These are phyloP conservation scores for Ypsolopha sequella DNA, from an alignment of 2,888 invertebrate genomes.

Conservation along the genomic window DNA sequence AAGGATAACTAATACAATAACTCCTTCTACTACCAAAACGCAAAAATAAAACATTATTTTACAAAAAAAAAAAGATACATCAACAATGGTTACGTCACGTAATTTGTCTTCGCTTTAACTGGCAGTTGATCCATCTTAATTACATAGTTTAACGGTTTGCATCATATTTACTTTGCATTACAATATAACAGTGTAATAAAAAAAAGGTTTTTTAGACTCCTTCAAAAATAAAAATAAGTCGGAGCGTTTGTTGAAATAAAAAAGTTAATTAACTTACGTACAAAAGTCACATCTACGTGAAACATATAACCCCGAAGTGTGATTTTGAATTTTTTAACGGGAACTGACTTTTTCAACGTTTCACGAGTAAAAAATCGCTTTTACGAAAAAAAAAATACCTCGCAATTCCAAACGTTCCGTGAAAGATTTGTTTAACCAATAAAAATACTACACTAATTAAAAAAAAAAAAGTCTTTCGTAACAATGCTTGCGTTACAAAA, in stretches of 20 bases:
- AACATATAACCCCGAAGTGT: slow-evolving; percentile 55
- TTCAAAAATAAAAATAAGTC: not conserved
- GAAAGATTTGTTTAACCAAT: slow-evolving; percentile 6
- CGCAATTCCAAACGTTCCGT: slow-evolving; percentile 1
- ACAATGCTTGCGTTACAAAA: slow-evolving; percentile 1
- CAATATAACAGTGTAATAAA: not conserved
- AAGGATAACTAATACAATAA: slow-evolving; percentile 20
- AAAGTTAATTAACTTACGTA: slow-evolving; percentile 13
- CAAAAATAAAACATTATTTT: slow-evolving; percentile 28
- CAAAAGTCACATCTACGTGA: slow-evolving; percentile 53
- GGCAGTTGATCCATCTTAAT: slow-evolving; percentile 5
- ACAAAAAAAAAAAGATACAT: slow-evolving; percentile 29
- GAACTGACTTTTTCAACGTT: slow-evolving; percentile 35
- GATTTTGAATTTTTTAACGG: slow-evolving; percentile 32
- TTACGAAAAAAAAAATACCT: slow-evolving; percentile 12
- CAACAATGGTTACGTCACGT: slow-evolving; percentile 21
- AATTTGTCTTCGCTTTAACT: not conserved
- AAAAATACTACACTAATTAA: slow-evolving; percentile 3
- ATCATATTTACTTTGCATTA: not conserved
- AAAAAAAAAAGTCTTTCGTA: not conserved
- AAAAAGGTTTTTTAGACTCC: not conserved
- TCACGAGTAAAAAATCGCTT: slow-evolving; percentile 12
- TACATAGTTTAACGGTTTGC: not conserved
- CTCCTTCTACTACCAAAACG: slow-evolving; percentile 25
- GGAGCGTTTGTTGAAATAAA: not conserved